Conservation (phyloP, 1,140 invertebrate genomes). For the Anastrepha obliqua region DNA sequence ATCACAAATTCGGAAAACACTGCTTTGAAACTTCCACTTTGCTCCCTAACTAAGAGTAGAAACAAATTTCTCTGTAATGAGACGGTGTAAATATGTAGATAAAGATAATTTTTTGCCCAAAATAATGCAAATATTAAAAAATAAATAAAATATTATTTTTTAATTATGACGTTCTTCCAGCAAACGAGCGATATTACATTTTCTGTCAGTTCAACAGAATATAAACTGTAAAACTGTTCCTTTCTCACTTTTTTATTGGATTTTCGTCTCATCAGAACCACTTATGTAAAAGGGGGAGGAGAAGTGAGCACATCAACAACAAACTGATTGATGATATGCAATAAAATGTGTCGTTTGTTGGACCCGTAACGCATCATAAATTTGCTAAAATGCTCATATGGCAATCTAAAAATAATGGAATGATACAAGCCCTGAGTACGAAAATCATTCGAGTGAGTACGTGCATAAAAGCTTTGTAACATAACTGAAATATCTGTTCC, state of each 20-base stretch:
- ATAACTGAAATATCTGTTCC: slow-evolving; percentile 35
- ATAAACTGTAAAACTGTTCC: neutral
- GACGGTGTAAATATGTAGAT: no score
- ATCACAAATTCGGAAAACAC: no score
- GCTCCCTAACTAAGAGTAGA: no score
- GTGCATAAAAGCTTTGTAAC: neutral
- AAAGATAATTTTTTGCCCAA: no score
- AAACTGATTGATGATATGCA: slow-evolving; percentile 50
- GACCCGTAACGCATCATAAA: slow-evolving; percentile 37
- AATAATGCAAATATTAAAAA: no score
- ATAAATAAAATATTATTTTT: no score
- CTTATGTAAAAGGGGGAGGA: neutral
- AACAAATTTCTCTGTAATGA: no score
- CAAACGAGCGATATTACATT: neutral
- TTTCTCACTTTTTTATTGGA: neutral
- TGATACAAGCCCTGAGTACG: neutral
- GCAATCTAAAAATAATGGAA: slow-evolving; percentile 20
- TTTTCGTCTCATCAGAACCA: neutral
- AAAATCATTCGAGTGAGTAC: neutral
- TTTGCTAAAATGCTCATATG: slow-evolving; percentile 42
- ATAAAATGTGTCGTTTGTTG: slow-evolving; percentile 54
- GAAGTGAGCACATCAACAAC: neutral
- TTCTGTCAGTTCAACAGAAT: neutral
- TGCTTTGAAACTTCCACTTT: no score
- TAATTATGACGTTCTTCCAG: no score